Conservation (phyloP, 1,140 invertebrate genomes). For the Aplysia californica region DNA sequence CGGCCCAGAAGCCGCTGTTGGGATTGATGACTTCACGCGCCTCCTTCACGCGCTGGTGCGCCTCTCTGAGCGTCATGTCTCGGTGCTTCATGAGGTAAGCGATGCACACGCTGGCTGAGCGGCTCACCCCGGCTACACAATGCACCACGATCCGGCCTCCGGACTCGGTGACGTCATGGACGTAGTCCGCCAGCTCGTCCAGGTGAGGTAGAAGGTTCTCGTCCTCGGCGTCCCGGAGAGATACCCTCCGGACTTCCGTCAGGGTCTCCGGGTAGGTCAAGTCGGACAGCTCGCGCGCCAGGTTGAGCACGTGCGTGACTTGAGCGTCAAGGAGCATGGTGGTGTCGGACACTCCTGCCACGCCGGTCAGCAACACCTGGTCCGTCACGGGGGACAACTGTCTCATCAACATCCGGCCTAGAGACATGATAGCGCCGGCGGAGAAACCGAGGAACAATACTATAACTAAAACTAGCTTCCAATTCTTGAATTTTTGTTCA, state of each 20-base stretch:
- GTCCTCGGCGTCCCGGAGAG: constrained; percentile 75
- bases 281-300: constrained; percentile 81
- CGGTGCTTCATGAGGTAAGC: constrained; percentile 88
- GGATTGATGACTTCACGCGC: constrained; percentile 82
- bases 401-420: too few species aligned
- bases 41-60: constrained; percentile 79
- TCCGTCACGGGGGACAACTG: too few species aligned
- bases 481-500: too few species aligned
- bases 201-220: constrained; percentile 78
- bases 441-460: too few species aligned
- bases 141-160: constrained; percentile 82
- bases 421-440: too few species aligned
- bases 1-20: constrained; percentile 89
- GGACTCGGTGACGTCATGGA: constrained; percentile 35
- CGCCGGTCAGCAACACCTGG: constrained; percentile 72
- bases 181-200: constrained; percentile 70
- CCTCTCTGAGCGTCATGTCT: constrained; percentile 79
- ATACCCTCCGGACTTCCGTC: constrained; percentile 67
- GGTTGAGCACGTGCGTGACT: constrained; percentile 81
- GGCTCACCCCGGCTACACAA: constrained; percentile 88
- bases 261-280: constrained; percentile 22
- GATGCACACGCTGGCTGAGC: constrained; percentile 85
- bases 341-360: constrained; percentile 69
- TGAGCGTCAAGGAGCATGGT: constrained; percentile 65
- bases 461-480: too few species aligned